A percentile compares a stretch with the other conserved stretches of the same genome.
Conservation (phyloP, 2,797 vertebrate genomes). For the Channallabes apus region DNA sequence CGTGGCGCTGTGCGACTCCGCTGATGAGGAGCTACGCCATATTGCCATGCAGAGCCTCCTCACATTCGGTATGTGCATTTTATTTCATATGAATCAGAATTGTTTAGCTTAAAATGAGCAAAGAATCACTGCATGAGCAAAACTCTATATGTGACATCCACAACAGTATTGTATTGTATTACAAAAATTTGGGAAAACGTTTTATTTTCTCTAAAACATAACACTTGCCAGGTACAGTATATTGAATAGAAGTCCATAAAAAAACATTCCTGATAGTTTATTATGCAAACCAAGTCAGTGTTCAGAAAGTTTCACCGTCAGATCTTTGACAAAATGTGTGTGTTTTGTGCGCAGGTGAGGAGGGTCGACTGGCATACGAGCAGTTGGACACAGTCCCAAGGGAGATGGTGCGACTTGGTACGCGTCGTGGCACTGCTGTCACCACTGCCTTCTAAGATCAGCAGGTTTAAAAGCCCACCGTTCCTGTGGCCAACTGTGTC, state of each 20-base stretch:
- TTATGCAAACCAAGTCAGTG: not conserved
- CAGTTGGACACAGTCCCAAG: constrained; percentile 88
- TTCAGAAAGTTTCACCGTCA: not conserved
- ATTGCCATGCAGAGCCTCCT: constrained; percentile 91
- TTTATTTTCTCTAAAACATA: not conserved
- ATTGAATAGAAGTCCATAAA: not conserved
- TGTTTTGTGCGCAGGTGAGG: constrained; percentile 79
- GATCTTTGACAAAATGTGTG: not conserved
- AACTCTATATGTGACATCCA: not conserved
- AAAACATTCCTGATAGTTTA: not conserved
- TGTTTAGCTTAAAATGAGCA: not conserved
- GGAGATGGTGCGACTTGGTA: constrained; percentile 79
- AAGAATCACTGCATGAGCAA: not conserved
- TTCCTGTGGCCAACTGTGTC: constrained; percentile 22
- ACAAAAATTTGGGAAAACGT: not conserved
- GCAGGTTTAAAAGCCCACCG: not conserved
- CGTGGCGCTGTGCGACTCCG: constrained; percentile 86
- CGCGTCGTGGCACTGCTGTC: constrained; percentile 78
- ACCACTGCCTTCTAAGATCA: constrained; percentile 87
- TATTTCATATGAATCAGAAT: not conserved
- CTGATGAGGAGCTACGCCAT: constrained; percentile 87
- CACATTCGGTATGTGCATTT: constrained; percentile 82
- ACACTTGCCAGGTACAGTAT: not conserved
- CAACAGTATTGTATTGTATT: not conserved
- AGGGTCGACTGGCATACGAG: constrained; percentile 91